Evolutionary conservation across 1,140 invertebrate species (phyloP), one percentile per base, ranked within the genome.

Genomic region (Mesaphorura yosii): DNA sequence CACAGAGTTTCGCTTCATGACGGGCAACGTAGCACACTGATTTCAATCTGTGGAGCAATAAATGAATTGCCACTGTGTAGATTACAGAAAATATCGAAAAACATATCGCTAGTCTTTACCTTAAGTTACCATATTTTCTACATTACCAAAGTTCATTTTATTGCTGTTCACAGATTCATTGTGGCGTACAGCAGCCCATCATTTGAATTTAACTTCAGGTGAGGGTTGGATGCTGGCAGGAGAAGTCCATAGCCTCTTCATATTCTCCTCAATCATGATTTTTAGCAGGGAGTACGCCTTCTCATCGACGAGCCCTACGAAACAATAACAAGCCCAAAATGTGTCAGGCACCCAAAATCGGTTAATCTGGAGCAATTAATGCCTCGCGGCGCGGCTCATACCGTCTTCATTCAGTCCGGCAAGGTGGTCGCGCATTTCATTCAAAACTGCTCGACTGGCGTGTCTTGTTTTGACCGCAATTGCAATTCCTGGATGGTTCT

Each of bases 401-500:
- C 60, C 72, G 48, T 72, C 69, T 50, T 66, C 64, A 23, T 66
- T 58, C 6, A 73, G 58, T 47, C 70, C 65, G 27, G 64, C 55
- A n/a, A 72, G 59, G 19, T 62, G 63, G 19, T 70, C 66, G 39
- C 66, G 55, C 49, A 72, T 61, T 27, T 69, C 67, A 57, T 74
- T 74, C 2, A 74, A 62, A 5, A 73, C 68, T 50, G 66, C 65
- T 39, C 72, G 59, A 46, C 67, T 68, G 10, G 72, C 71, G 31
- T 73, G 72, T 3, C 71, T 61, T 5, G 72, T 73, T 58, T 74
- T 73, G 5, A 73, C 69, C 5, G 70, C 69, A 34, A 72, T 62
- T 0, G 71, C 72, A 46, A 74, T 68, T 22, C 69, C 69, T 19
- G 71, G 72, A 56, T 71, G 65, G 23, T 66, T 57, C 47, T 70